Conservation (phyloP, 1,140 invertebrate species). For the Venturia canescens region DNA sequence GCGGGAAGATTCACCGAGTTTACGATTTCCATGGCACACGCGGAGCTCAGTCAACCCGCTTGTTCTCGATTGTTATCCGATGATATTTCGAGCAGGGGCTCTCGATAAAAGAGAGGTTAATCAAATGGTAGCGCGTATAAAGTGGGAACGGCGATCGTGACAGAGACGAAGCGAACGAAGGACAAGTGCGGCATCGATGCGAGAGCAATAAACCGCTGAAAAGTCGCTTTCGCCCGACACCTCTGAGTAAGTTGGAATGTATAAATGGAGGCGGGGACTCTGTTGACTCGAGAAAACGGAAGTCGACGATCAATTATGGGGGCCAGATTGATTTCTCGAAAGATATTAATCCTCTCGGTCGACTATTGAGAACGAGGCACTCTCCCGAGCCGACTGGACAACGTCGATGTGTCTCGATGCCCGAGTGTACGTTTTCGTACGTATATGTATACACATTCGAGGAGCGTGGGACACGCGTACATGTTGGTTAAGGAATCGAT, state of each 20-base stretch:
- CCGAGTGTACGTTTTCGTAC: not conserved
- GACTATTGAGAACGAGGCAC: not conserved
- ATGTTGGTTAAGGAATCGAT: conserved; percentile 7
- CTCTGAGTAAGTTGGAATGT: too few relatives aligned
- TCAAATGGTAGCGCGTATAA: too few relatives aligned
- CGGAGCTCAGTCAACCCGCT: conserved; percentile 44
- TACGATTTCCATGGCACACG: conserved; percentile 57
- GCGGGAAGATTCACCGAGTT: conserved; percentile 59
- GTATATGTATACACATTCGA: not conserved
- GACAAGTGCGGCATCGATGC: too few relatives aligned
- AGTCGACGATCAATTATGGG: not conserved
- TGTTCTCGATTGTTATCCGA: not conserved
- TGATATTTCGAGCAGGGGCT: too few relatives aligned
- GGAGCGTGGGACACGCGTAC: not conserved
- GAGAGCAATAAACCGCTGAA: too few relatives aligned
- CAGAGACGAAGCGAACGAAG: too few relatives aligned
- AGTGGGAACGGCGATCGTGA: too few relatives aligned
- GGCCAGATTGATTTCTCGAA: not conserved
- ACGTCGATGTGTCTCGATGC: not conserved
- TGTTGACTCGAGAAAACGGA: conserved; percentile 10
- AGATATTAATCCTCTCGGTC: not conserved
- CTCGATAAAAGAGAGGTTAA: too few relatives aligned
- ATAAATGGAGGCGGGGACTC: too few relatives aligned
- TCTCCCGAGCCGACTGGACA: not conserved
- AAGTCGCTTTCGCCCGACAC: too few relatives aligned